These are phyloP conservation scores for Cosmia trapezina DNA, from an alignment of 2,888 invertebrate genomes.

Conservation along the genomic window DNA sequence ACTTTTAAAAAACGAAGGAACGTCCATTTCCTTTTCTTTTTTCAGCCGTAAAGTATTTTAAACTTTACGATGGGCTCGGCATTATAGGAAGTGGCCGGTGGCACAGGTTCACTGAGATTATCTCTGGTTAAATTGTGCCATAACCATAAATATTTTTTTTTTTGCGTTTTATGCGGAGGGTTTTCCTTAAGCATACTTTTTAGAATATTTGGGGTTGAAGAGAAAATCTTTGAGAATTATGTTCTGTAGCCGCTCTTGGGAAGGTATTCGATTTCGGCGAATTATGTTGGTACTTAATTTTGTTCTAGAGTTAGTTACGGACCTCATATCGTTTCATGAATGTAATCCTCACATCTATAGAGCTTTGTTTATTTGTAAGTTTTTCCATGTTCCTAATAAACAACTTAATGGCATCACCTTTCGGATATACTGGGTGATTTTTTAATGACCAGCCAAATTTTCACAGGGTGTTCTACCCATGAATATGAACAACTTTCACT, in stretches of 20 bases:
- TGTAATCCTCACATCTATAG: background rate
- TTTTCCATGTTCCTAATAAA: background rate
- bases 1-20: constrained; percentile 41
- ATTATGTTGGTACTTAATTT: constrained; percentile 23
- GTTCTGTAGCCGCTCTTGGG: constrained; percentile 7
- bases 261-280: constrained; percentile 32
- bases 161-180: constrained; percentile 46
- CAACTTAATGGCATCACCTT: background rate
- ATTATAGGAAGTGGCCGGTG: constrained; percentile 60
- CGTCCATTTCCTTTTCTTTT: constrained; percentile 48
- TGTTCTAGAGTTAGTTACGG: background rate
- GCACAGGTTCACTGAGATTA: constrained; percentile 69
- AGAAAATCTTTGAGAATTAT: constrained; percentile 43
- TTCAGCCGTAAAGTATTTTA: constrained; percentile 60
- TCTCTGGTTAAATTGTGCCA: constrained; percentile 69
- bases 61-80: constrained; percentile 56
- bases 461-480: too few relatives aligned
- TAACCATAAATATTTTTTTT: constrained; percentile 71
- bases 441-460: too few relatives aligned
- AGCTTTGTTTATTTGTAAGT: background rate
- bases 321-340: background rate
- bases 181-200: constrained; percentile 58
- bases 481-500: too few relatives aligned
- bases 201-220: constrained; percentile 47
- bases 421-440: too few relatives aligned